Conservation (phyloP, 2,797 vertebrate species). For the Chelidonichthys spinosus region DNA sequence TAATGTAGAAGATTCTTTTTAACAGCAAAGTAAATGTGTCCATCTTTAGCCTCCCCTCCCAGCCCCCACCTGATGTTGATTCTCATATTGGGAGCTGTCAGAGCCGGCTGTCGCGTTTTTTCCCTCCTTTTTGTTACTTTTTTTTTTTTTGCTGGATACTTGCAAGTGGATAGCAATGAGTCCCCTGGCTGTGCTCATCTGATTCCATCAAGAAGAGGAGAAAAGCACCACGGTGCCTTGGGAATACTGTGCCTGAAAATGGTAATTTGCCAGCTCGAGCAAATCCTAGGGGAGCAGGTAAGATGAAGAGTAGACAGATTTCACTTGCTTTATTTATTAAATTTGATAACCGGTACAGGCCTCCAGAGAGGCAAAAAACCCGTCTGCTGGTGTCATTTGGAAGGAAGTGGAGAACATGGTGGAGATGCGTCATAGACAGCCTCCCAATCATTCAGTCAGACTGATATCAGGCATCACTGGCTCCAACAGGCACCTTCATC, state of each 20-base stretch:
- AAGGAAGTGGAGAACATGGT: constrained; percentile 58
- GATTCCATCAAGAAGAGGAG: constrained; percentile 81
- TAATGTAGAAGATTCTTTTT: constrained; percentile 37
- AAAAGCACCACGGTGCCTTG: constrained; percentile 71
- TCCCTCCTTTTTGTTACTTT: constrained; percentile 23
- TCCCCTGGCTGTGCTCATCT: constrained; percentile 79
- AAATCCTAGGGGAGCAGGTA: constrained; percentile 79
- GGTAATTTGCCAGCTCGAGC: constrained; percentile 81
- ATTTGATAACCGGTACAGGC: constrained; percentile 84
- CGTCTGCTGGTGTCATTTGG: constrained; percentile 74
- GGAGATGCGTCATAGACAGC: constrained; percentile 65
- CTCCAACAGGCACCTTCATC: constrained; percentile 46
- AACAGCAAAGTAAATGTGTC: constrained; percentile 49
- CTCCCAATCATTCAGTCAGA: constrained; percentile 65
- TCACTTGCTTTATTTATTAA: constrained; percentile 86
- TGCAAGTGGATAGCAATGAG: constrained; percentile 78
- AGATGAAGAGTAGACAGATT: constrained; percentile 86
- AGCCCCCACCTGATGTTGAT: constrained; percentile 46
- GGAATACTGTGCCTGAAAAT: constrained; percentile 82
- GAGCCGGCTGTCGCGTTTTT: constrained; percentile 56
- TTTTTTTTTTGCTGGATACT: constrained; percentile 60
- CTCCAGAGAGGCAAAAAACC: constrained; percentile 75
- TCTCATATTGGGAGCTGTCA: constrained; percentile 75
- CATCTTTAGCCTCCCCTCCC: constrained; percentile 34
- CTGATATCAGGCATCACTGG: constrained; percentile 49